Base-by-base conservation (phyloP, 30 jellyfish, hydroid and myxozoan species). In the Aurelia coerulea region DNA sequence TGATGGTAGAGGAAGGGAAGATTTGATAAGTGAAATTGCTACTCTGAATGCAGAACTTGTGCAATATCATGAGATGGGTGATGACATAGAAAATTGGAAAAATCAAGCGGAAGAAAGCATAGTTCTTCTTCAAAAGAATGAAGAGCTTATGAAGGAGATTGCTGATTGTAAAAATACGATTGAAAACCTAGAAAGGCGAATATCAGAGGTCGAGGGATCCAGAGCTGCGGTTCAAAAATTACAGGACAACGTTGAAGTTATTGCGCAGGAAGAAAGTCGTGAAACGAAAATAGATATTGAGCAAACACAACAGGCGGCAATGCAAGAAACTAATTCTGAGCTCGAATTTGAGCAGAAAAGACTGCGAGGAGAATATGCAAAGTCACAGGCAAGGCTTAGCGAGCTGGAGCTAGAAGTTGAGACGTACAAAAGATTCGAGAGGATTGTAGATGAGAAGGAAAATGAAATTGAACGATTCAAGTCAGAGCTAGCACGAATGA, bases 341-440 rank as follows among this genome's bases (percentile, higher is more conserved):
- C 2, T 54, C 50, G 54, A 41, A 23, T 16, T 52, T 42, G 87
- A 72, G 35, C 19, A 83, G 80, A 15, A 60, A 15, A 68, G 83
- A 51, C 85, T 72, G 5, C 35, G 4, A 4, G 73, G 35, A 59
- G 92, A 83, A 42, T 10, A 42, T 49, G 75, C 73, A 2, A 72
- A 71, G 41, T 50, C 73, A 15, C 79, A 70, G 62, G 80, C 62
- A 31, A 70, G 92, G 76, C 34, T 83, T 3, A 32, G 74, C 5
- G 92, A 83, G 68, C 86, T 83, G 6, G 92, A 72, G 64, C 10
- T 69, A 10, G 92, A 83, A 73, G 83, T 83, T 33, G 92, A 83
- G 63, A 62, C 86, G 10, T 83, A 83, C 50, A 83, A 83, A 42
- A 73, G 46, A 42, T 54, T 69, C n/a, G 80, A 72, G 29, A 37